phyloP scores from a whole-genome alignment of 92 coral and sea anemone species.

The Epizoanthus stellaris region DNA sequence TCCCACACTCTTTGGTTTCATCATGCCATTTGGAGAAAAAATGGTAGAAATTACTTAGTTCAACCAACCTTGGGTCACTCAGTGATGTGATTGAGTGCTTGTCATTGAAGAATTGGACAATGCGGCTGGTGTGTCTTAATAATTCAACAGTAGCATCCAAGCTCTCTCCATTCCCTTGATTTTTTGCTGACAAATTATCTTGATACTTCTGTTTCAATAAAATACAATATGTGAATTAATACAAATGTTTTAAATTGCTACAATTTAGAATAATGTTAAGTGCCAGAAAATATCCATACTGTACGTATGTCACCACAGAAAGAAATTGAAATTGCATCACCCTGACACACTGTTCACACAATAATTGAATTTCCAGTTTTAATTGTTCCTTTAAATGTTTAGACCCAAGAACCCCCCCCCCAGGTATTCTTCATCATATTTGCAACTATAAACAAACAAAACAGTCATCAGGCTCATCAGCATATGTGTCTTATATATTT shows the following conservation, averaged over 20 bases:
- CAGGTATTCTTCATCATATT: too few species aligned
- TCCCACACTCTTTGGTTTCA: constrained; percentile 6
- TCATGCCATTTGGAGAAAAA: constrained; percentile 20
- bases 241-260: not conserved
- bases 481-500: too few species aligned
- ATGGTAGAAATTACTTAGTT: not conserved
- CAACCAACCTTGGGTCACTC: constrained; percentile 21
- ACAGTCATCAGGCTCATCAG: too few species aligned
- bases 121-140: constrained; percentile 32
- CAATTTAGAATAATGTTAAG: not conserved
- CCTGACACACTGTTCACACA: too few species aligned
- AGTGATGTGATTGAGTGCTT: constrained; percentile 16
- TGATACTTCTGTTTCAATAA: not conserved
- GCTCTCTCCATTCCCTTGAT: not conserved
- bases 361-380: too few species aligned
- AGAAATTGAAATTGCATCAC: too few species aligned
- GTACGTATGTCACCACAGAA: too few species aligned
- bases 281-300: too few species aligned
- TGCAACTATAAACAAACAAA: too few species aligned
- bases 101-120: constrained; percentile 21
- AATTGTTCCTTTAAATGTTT: too few species aligned
- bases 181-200: not conserved
- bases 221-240: not conserved
- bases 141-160: constrained; percentile 23
- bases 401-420: too few species aligned